Evolutionary conservation across 2,888 invertebrate species (phyloP).

Genomic region (Theristus sp.): DNA sequence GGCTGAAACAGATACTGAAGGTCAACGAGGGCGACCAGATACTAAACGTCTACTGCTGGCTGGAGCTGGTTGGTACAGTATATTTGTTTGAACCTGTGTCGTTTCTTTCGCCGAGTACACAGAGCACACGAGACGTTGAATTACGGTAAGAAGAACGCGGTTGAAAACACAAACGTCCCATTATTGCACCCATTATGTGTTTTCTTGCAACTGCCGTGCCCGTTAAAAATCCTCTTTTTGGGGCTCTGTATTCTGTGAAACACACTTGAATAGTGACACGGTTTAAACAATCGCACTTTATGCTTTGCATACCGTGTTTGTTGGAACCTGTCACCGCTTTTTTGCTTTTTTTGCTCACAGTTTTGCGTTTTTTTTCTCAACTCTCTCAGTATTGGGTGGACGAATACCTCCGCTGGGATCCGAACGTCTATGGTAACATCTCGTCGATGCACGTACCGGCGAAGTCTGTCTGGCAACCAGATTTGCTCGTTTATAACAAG

Average conservation of each 20-base stretch:
- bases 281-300: no score
- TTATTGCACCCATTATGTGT: no score
- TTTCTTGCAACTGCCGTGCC: no score
- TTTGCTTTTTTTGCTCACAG: no score
- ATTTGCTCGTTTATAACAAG: constrained; percentile 26
- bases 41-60: constrained; percentile 25
- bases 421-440: constrained; percentile 13
- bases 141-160: no score
- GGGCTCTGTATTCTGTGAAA: no score
- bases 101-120: no score
- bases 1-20: constrained; percentile 25
- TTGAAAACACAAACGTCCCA: no score
- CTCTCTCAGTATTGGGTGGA: constrained; percentile 15
- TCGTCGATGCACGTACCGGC: constrained; percentile 15
- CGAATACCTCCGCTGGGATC: constrained; percentile 17
- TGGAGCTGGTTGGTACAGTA: constrained; percentile 19
- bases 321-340: neutral
- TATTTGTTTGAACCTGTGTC: no score
- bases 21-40: constrained; percentile 25
- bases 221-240: no score
- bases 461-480: constrained; percentile 18
- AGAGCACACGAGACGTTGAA: no score
- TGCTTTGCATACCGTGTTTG: neutral
- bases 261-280: no score
- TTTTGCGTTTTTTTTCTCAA: neutral